These are phyloP conservation scores for Gambusia yucatana DNA, from an alignment of 2,797 vertebrate genomes.

Conservation along the genomic window DNA sequence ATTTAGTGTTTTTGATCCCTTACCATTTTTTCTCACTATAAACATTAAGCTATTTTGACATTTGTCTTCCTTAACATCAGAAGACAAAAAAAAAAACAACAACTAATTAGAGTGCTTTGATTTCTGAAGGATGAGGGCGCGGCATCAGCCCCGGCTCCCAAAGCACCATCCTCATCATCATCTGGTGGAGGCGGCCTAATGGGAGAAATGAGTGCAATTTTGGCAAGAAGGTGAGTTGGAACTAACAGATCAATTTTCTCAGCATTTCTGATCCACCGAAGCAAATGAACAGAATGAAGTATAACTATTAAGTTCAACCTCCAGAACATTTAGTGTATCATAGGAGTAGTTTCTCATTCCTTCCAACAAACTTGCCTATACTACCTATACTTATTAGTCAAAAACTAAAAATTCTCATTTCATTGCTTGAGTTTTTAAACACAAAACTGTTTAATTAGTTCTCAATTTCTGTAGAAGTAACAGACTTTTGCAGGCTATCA, in stretches of 20 bases:
- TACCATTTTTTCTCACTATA: not conserved
- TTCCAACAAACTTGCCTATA: no score
- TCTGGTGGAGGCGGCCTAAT: slow-evolving; percentile 78
- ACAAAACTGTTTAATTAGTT: no score
- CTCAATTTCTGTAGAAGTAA: not conserved
- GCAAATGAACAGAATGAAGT: not conserved
- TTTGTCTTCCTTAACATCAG: not conserved
- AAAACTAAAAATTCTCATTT: not conserved
- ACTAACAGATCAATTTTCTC: not conserved
- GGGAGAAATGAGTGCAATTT: slow-evolving; percentile 91
- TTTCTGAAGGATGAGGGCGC: slow-evolving; percentile 73
- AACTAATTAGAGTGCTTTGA: not conserved
- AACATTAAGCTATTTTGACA: not conserved
- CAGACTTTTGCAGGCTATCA: not conserved
- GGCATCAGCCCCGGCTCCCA: slow-evolving; percentile 53
- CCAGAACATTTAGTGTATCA: no score
- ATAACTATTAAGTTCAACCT: not conserved
- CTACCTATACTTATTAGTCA: no score
- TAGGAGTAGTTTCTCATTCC: no score
- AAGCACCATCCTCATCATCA: slow-evolving; percentile 47
- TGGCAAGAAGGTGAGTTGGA: slow-evolving; percentile 84
- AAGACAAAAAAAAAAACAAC: not conserved
- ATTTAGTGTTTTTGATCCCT: not conserved
- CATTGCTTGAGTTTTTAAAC: no score
- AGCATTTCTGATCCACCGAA: not conserved